These are phyloP conservation scores for Shargacucullia verbasci DNA, from an alignment of 2,888 invertebrate genomes.

Conservation along the genomic window DNA sequence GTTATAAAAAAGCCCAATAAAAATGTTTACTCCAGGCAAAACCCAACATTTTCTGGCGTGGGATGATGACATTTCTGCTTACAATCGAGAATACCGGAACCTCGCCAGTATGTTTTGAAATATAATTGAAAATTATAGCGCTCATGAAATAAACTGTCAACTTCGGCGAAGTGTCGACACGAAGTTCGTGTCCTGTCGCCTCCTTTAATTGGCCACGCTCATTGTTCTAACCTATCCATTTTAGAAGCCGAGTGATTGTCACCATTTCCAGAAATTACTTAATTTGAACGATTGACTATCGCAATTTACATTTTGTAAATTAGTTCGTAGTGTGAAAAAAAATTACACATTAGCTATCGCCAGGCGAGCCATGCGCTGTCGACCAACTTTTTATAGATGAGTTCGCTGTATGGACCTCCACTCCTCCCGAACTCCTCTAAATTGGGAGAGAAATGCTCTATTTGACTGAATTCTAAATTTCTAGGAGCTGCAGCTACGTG, in stretches of 20 bases:
- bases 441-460: constrained; percentile 78
- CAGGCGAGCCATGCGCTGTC: constrained; percentile 61
- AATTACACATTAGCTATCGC: constrained; percentile 67
- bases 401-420: constrained; percentile 58
- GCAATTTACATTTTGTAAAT: constrained; percentile 61
- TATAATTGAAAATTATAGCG: constrained; percentile 79
- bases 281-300: constrained; percentile 62
- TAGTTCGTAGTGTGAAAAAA: constrained; percentile 66
- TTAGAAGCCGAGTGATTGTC: constrained; percentile 66
- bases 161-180: constrained; percentile 70
- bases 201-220: constrained; percentile 79
- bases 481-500: constrained; percentile 59
- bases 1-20: constrained; percentile 53
- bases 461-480: constrained; percentile 80
- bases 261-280: constrained; percentile 65
- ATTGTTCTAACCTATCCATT: constrained; percentile 72
- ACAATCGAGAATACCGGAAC: constrained; percentile 63
- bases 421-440: constrained; percentile 66
- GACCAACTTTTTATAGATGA: constrained; percentile 73
- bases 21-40: constrained; percentile 58
- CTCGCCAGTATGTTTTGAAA: constrained; percentile 67
- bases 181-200: constrained; percentile 76
- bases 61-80: constrained; percentile 67
- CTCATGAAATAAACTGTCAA: constrained; percentile 75
- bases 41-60: constrained; percentile 62